These are phyloP conservation scores for Steinernema scapterisci DNA, from an alignment of 2,888 invertebrate genomes.

Conservation along the genomic window DNA sequence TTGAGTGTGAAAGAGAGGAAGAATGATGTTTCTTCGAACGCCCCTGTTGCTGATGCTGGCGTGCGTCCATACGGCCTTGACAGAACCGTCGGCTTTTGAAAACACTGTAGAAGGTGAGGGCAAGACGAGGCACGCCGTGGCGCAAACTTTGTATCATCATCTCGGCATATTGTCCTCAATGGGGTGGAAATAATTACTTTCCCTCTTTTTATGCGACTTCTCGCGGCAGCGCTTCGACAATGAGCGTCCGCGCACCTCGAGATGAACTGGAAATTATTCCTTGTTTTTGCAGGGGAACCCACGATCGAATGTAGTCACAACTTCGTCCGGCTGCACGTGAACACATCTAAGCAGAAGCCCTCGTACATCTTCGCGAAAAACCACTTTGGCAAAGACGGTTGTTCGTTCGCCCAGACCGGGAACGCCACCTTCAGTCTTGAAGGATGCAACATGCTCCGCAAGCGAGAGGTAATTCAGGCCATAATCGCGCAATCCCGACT, in stretches of 20 bases:
- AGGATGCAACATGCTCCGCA: slow-evolving; percentile 62
- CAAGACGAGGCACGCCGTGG: background rate
- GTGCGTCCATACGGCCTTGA: slow-evolving; percentile 15
- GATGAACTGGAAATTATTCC: slow-evolving; percentile 22
- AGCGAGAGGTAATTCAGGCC: slow-evolving; percentile 54
- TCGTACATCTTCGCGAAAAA: slow-evolving; percentile 64
- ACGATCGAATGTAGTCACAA: slow-evolving; percentile 52
- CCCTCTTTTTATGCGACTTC: background rate
- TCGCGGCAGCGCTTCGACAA: background rate
- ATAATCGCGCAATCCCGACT: too few relatives aligned
- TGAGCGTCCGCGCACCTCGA: background rate
- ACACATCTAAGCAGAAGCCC: slow-evolving; percentile 48
- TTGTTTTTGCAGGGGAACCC: slow-evolving; percentile 50
- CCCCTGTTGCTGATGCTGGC: background rate
- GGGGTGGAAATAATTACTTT: slow-evolving; percentile 33
- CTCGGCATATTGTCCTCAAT: slow-evolving; percentile 32
- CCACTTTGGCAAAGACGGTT: slow-evolving; percentile 47
- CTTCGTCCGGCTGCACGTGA: slow-evolving; percentile 53
- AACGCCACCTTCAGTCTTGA: slow-evolving; percentile 58
- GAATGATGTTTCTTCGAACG: background rate
- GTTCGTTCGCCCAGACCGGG: slow-evolving; percentile 46
- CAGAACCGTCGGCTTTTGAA: slow-evolving; percentile 1
- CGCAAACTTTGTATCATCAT: too few relatives aligned
- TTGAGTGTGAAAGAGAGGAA: slow-evolving; percentile 9
- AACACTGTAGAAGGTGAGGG: slow-evolving; percentile 30